Percentiles rank a stretch among this genome's conserved stretches.
These are phyloP conservation scores for Dermatemys mawii DNA, from an alignment of 2,113 vertebrate species.

Conservation along the genomic window DNA sequence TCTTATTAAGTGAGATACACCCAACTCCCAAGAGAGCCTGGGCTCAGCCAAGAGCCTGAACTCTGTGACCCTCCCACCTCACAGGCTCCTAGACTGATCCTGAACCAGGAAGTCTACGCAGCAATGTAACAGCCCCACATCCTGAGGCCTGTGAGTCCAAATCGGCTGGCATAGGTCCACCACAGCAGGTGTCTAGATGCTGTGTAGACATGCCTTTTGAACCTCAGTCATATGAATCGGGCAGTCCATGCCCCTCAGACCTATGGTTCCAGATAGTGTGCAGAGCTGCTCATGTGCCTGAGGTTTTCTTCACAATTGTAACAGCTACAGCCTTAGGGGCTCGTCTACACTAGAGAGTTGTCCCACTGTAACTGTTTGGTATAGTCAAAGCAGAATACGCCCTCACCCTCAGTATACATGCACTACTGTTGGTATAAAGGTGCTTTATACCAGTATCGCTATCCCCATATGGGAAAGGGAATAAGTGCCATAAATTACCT, in stretches of 20 bases:
- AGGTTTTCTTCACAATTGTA: neutral
- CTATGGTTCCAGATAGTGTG: neutral
- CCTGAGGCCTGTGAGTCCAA: neutral
- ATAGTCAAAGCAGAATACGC: neutral
- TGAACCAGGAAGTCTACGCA: neutral
- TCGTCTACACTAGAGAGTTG: neutral
- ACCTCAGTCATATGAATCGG: neutral
- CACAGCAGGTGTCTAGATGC: neutral
- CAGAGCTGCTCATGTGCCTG: neutral
- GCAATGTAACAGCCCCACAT: neutral
- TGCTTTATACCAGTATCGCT: neutral
- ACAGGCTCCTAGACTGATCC: neutral
- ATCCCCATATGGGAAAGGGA: neutral
- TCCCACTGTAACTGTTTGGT: neutral
- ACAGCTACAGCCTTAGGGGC: neutral
- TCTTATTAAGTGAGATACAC: neutral
- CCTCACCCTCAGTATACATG: neutral
- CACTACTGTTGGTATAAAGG: neutral
- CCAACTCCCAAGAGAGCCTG: slow-evolving; percentile 13
- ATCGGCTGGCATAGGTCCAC: neutral
- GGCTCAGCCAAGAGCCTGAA: neutral
- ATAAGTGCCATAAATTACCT: neutral
- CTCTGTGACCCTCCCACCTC: too few species aligned
- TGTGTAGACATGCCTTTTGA: neutral
- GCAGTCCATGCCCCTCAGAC: neutral